These are phyloP conservation scores for Gallinago stenura DNA, from an alignment of 2,797 vertebrate genomes.

Conservation along the genomic window DNA sequence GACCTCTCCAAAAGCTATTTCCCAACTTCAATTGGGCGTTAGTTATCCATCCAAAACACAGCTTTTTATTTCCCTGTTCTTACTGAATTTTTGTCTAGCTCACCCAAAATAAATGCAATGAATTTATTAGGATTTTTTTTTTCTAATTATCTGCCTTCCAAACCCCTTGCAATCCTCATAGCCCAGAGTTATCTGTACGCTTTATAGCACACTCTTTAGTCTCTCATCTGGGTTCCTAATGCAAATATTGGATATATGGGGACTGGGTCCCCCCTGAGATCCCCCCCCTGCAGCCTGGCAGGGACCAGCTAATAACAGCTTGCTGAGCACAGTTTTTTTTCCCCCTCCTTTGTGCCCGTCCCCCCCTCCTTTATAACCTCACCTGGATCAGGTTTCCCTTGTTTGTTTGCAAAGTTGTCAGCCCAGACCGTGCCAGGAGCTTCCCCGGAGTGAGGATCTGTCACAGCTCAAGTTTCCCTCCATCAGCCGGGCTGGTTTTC, in stretches of 20 bases:
- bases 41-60: neutral
- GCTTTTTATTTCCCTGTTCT: neutral
- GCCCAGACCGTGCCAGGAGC: neutral
- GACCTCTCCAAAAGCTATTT: neutral
- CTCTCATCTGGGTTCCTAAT: neutral
- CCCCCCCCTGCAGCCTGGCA: neutral
- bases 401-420: neutral
- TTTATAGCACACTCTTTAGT: neutral
- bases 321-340: too few relatives aligned
- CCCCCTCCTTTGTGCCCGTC: neutral
- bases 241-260: neutral
- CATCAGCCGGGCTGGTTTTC: neutral
- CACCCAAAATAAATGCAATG: neutral
- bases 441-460: neutral
- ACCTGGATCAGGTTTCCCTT: neutral
- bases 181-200: neutral
- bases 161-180: neutral
- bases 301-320: neutral
- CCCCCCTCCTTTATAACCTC: neutral
- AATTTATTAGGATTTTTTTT: neutral
- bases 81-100: neutral
- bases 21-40: neutral
- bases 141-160: neutral
- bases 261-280: neutral
- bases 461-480: neutral